These are phyloP conservation scores for Cochlearius cochlearius DNA, from an alignment of 2,113 vertebrate genomes.

Conservation along the genomic window DNA sequence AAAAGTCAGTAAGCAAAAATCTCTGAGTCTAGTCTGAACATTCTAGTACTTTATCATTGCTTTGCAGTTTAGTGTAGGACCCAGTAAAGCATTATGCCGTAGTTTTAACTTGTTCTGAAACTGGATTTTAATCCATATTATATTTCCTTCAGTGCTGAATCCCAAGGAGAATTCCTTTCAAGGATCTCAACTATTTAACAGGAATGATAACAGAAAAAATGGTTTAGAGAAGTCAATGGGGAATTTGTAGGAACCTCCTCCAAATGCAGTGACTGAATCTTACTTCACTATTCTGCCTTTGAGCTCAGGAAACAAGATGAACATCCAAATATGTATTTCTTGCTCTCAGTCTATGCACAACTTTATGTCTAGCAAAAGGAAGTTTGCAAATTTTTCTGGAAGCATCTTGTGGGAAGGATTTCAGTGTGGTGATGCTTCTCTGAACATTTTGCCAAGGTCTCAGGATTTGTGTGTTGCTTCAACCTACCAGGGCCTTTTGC, in stretches of 20 bases:
- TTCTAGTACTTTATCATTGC: background rate
- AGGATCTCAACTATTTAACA: background rate
- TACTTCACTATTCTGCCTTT: background rate
- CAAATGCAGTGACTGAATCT: background rate
- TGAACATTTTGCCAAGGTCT: background rate
- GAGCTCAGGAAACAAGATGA: background rate
- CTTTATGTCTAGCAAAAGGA: background rate
- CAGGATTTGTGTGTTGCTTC: background rate
- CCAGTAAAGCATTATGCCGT: background rate
- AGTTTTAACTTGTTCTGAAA: background rate
- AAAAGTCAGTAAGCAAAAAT: conserved; percentile 16
- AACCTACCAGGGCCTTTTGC: background rate
- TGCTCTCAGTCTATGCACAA: background rate
- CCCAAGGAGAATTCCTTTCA: background rate
- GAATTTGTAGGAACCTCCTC: background rate
- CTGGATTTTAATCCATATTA: background rate
- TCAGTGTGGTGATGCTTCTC: background rate
- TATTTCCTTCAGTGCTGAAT: background rate
- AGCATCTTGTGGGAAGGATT: background rate
- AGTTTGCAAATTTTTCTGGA: background rate
- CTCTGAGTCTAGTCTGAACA: background rate
- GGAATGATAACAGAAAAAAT: background rate
- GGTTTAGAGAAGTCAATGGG: background rate
- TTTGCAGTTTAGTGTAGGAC: background rate
- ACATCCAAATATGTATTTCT: background rate